Conservation (phyloP, 2,797 vertebrate genomes). For the Phoxinus dragarum region DNA sequence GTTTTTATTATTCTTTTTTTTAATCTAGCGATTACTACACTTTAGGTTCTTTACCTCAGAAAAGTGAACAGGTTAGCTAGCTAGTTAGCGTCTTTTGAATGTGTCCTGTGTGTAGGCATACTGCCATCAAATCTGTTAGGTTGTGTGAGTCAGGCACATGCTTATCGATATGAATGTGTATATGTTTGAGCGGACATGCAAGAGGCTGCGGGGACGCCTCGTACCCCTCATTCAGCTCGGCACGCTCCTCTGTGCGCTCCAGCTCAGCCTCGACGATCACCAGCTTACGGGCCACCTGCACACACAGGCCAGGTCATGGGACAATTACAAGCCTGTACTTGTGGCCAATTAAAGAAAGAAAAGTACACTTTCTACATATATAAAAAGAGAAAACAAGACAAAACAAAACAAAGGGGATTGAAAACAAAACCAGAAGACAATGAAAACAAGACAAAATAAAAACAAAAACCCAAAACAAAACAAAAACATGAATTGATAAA, state of each 20-base stretch:
- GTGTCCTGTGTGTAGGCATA: background rate
- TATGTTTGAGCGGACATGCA: background rate
- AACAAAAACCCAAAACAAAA: no score
- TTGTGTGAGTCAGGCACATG: background rate
- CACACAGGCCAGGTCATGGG: background rate
- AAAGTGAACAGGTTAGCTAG: background rate
- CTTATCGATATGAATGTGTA: background rate
- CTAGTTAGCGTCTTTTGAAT: background rate
- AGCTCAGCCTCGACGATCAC: constrained; percentile 98
- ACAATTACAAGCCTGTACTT: background rate
- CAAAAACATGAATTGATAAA: background rate
- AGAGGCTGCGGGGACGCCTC: background rate
- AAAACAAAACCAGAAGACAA: background rate
- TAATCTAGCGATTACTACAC: background rate
- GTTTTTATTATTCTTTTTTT: background rate
- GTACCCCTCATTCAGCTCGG: constrained; percentile 92
- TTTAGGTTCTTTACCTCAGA: background rate
- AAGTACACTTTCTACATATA: background rate
- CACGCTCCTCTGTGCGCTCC: constrained; percentile 96
- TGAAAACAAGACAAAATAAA: background rate
- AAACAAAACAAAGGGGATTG: background rate
- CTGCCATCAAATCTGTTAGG: background rate
- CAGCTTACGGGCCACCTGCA: constrained; percentile 96
- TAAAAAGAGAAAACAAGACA: background rate
- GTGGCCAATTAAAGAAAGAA: background rate